Evolutionary conservation across 2,113 vertebrate genomes (phyloP).

Genomic region (Pseudois nayaur): DNA sequence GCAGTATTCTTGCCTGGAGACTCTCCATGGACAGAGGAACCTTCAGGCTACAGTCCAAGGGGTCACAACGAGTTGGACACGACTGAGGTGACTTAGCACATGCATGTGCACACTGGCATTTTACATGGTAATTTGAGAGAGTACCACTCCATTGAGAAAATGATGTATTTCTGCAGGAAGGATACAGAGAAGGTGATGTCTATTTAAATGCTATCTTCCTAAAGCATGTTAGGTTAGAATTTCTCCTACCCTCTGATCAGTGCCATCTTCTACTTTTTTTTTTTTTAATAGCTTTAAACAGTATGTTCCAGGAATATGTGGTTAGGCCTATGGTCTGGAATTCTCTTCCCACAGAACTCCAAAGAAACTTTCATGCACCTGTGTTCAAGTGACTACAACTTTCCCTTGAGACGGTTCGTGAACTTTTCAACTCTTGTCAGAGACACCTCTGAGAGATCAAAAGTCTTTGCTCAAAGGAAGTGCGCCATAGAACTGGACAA

Average conservation of each 20-base stretch:
- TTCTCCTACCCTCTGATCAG: not conserved
- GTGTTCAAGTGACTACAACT: not conserved
- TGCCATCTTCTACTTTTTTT: not conserved
- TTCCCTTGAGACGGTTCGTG: not conserved
- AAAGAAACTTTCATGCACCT: slow-evolving; percentile 34
- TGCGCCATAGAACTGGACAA: not conserved
- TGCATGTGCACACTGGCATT: not conserved
- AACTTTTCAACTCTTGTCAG: slow-evolving; percentile 40
- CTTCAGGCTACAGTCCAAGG: not conserved
- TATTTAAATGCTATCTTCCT: not conserved
- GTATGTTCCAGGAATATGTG: not conserved
- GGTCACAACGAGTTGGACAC: not conserved
- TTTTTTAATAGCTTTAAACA: not conserved
- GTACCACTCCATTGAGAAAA: not conserved
- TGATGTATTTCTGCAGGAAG: not conserved
- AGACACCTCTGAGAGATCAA: slow-evolving; percentile 39
- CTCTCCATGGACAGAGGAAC: not conserved
- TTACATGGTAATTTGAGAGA: not conserved
- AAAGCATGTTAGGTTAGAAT: not conserved
- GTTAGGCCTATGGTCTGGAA: not conserved
- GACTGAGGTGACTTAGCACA: not conserved
- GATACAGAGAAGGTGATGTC: not conserved
- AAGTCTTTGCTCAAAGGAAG: slow-evolving; percentile 44
- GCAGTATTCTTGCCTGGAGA: not conserved
- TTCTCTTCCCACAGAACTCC: not conserved